phyloP scores from a whole-genome alignment of 2,797 vertebrate species.

The Micrastur ruficollis region DNA sequence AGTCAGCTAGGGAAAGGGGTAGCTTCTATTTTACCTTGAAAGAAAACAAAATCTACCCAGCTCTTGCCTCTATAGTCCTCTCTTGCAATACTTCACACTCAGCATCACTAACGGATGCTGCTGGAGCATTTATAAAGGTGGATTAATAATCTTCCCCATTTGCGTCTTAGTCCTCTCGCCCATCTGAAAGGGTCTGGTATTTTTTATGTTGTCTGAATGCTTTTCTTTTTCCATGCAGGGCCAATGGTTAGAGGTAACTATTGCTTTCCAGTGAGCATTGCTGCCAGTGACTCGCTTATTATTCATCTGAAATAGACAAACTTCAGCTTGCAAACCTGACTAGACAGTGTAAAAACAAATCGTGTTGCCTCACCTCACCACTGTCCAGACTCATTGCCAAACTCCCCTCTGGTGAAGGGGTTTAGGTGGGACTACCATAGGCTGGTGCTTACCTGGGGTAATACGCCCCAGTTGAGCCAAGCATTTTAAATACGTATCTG shows the following conservation, averaged over 20 bases:
- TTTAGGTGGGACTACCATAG: not conserved
- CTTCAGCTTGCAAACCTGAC: not conserved
- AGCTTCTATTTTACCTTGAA: not conserved
- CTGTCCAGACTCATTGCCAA: not conserved
- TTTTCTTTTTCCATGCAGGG: not conserved
- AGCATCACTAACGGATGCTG: not conserved
- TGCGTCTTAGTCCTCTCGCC: not conserved
- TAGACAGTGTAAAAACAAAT: not conserved
- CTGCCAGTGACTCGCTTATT: not conserved
- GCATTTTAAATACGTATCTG: rapidly evolving
- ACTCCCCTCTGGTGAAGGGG: not conserved
- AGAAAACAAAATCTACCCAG: not conserved
- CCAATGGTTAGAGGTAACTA: not conserved
- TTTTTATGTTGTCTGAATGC: not conserved
- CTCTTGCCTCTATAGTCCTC: not conserved
- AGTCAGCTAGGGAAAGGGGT: not conserved
- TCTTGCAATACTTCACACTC: not conserved
- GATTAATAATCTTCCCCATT: not conserved
- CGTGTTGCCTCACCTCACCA: not conserved
- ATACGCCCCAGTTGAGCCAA: not conserved
- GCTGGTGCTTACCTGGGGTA: not conserved
- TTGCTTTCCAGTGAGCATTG: not conserved
- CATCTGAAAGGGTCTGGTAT: not conserved
- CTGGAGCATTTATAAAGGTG: not conserved
- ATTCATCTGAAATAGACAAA: not conserved